Conservation (phyloP, 2,797 vertebrate species). For the Antennarius maculatus region DNA sequence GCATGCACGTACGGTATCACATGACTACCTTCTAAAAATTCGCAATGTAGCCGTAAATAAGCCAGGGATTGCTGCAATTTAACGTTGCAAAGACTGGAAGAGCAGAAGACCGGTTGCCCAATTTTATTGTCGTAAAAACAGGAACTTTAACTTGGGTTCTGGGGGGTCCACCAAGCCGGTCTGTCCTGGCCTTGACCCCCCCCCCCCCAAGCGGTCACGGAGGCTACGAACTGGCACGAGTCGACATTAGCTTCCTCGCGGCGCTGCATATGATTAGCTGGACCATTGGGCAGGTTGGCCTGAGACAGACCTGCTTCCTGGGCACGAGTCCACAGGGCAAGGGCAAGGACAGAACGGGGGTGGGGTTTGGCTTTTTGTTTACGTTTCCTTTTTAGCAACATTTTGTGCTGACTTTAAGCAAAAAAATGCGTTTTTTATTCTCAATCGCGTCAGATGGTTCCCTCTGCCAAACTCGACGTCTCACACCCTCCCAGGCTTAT, state of each 20-base stretch:
- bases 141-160: slow-evolving; percentile 43
- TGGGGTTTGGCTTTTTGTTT: slow-evolving; percentile 61
- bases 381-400: slow-evolving; percentile 34
- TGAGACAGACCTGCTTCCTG: slow-evolving; percentile 68
- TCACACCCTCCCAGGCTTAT: slow-evolving; percentile 66
- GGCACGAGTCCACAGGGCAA: slow-evolving; percentile 79
- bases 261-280: slow-evolving; percentile 85
- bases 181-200: slow-evolving; percentile 69
- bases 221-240: slow-evolving; percentile 70
- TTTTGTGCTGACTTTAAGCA: slow-evolving; percentile 68
- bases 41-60: too few species aligned
- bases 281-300: slow-evolving; percentile 83
- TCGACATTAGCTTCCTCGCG: slow-evolving; percentile 76
- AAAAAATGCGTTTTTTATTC: slow-evolving; percentile 42
- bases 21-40: too few species aligned
- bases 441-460: slow-evolving; percentile 54
- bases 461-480: slow-evolving; percentile 64
- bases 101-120: too few species aligned
- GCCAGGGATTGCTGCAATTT: too few species aligned
- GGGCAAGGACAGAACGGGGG: slow-evolving; percentile 71
- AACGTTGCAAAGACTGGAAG: too few species aligned
- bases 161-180: slow-evolving; percentile 65
- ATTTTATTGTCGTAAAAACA: too few species aligned
- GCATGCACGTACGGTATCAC: too few species aligned
- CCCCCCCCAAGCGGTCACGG: slow-evolving; percentile 42